Evolutionary conservation across 2,113 vertebrate genomes (phyloP).

Genomic region (Otocyon megalotis): DNA sequence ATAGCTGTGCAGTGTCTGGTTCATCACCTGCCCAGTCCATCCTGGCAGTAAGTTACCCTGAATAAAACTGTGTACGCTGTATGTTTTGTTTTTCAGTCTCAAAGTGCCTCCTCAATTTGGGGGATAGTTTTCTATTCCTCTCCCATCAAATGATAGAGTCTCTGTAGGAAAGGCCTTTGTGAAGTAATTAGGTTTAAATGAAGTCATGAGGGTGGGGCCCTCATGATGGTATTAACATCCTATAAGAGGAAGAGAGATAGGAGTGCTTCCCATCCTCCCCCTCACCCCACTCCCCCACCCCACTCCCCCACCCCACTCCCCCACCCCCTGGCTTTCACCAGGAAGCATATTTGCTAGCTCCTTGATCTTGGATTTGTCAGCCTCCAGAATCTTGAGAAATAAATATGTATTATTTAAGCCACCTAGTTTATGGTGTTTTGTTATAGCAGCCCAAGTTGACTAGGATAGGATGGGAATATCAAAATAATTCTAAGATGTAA

Average conservation of each 20-base stretch:
- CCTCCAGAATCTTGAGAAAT: neutral
- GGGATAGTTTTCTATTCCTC: neutral
- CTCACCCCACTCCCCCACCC: too few species aligned
- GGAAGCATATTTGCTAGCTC: neutral
- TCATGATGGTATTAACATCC: neutral
- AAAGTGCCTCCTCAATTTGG: neutral
- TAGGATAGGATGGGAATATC: neutral
- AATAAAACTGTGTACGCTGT: neutral
- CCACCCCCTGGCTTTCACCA: neutral
- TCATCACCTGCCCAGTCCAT: neutral
- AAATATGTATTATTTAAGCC: neutral
- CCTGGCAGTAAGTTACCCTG: neutral
- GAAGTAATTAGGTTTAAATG: neutral
- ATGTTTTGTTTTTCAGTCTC: neutral
- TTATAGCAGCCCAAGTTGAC: neutral
- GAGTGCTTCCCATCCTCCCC: neutral
- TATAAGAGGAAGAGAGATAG: neutral
- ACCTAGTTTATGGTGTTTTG: neutral
- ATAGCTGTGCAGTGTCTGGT: neutral
- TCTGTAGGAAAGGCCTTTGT: neutral
- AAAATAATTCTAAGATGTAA: conserved; percentile 3
- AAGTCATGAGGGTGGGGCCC: neutral
- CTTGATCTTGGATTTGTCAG: neutral
- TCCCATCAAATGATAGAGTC: neutral
- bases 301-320: too few species aligned